A percentile compares a stretch with the other conserved stretches of the same genome.
Conservation (phyloP, 2,113 vertebrate species). For the Geococcyx californianus region DNA sequence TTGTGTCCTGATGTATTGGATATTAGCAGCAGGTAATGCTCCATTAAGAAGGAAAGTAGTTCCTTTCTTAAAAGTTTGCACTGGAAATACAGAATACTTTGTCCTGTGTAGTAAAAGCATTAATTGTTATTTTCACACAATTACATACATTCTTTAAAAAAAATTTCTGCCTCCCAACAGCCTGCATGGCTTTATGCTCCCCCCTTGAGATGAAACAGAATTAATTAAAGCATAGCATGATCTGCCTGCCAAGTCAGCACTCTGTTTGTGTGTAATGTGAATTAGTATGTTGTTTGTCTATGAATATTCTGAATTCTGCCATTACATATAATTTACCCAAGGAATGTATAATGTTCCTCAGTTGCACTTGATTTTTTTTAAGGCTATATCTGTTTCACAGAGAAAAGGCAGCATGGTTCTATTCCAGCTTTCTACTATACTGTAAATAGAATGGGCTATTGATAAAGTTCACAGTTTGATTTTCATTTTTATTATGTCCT, state of each 20-base stretch:
- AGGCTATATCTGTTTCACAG: conserved; percentile 39
- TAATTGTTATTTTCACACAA: conserved; percentile 53
- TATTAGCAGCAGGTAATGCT: conserved; percentile 11
- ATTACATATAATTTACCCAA: neutral
- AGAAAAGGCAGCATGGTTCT: conserved; percentile 54
- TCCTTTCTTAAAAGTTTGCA: conserved; percentile 71
- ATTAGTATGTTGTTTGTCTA: conserved; percentile 44
- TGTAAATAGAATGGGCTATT: conserved; percentile 32
- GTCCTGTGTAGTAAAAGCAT: conserved; percentile 61
- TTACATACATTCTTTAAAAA: conserved; percentile 52
- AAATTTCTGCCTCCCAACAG: conserved; percentile 22
- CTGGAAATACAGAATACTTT: conserved; percentile 72
- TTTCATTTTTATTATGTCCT: conserved; percentile 17
- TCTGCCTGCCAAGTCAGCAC: conserved; percentile 42
- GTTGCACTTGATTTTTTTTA: conserved; percentile 13
- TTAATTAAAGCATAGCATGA: conserved; percentile 64
- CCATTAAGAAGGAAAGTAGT: conserved; percentile 49
- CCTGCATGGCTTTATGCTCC: conserved; percentile 63
- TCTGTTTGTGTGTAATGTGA: conserved; percentile 13
- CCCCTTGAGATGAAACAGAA: conserved; percentile 40
- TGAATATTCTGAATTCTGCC: conserved; percentile 12
- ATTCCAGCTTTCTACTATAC: neutral
- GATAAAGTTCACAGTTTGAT: conserved; percentile 27
- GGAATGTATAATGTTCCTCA: neutral
- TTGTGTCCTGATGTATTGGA: conserved; percentile 47